phyloP scores from a whole-genome alignment of 2,113 vertebrate genomes.

The Loxodonta africana region DNA sequence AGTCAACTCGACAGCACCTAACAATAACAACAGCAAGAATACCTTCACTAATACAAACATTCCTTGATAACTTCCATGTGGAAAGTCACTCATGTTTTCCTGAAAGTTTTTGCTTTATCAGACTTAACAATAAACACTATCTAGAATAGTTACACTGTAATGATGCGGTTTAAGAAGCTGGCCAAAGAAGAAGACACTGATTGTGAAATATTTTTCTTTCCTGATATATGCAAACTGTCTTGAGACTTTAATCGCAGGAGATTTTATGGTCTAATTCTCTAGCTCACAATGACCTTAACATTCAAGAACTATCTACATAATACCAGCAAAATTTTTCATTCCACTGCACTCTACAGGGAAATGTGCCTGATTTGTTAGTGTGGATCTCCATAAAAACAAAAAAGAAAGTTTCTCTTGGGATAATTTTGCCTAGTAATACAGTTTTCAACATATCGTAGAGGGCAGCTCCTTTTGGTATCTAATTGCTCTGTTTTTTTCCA shows the following conservation, averaged over 20 bases:
- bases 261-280: not conserved
- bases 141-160: not conserved
- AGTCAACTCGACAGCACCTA: no score
- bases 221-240: not conserved
- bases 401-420: not conserved
- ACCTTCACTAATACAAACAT: not conserved
- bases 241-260: not conserved
- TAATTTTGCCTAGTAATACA: not conserved
- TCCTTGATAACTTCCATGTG: not conserved
- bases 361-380: not conserved
- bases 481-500: constrained; percentile 30
- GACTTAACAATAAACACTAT: not conserved
- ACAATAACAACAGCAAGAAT: no score
- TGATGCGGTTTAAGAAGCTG: not conserved
- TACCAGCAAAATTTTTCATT: not conserved
- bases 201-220: constrained; percentile 14
- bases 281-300: not conserved
- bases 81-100: not conserved
- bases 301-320: not conserved
- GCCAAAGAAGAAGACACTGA: not conserved
- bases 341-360: not conserved
- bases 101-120: not conserved
- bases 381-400: not conserved
- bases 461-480: not conserved
- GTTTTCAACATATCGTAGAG: not conserved